These are phyloP conservation scores for Eospalax fontanierii DNA, from an alignment of 2,797 vertebrate genomes.

Conservation along the genomic window DNA sequence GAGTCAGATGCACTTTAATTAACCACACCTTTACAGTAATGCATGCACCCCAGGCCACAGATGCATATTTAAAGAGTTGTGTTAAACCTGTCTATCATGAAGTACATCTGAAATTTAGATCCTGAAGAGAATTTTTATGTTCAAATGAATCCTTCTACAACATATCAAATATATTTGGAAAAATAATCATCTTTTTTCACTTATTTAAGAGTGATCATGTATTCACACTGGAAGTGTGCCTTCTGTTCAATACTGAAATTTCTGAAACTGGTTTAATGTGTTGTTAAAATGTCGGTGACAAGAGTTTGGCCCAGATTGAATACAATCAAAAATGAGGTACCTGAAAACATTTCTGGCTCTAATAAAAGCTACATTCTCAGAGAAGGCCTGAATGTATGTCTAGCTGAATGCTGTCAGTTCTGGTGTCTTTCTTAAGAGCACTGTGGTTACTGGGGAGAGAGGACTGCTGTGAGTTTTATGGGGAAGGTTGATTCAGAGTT, in stretches of 20 bases:
- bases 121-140: not conserved
- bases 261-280: not conserved
- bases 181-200: not conserved
- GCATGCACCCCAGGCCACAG: not conserved
- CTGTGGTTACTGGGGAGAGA: not conserved
- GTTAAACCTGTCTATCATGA: not conserved
- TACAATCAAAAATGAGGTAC: constrained; percentile 37
- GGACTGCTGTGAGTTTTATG: not conserved
- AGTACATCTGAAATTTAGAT: constrained; percentile 20
- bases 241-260: not conserved
- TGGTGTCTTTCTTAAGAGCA: not conserved
- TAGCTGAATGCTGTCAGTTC: not conserved
- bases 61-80: not conserved
- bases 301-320: constrained; percentile 24
- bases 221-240: not conserved
- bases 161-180: constrained; percentile 50
- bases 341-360: constrained; percentile 47
- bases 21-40: too few species aligned
- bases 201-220: constrained; percentile 32
- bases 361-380: not conserved
- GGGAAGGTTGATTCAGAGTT: not conserved
- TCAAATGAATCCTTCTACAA: not conserved
- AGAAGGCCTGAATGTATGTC: not conserved
- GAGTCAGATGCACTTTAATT: not conserved
- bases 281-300: constrained; percentile 54